Base-by-base conservation (phyloP, 23 tunicate genomes). In the Trididemnum nubilum region DNA sequence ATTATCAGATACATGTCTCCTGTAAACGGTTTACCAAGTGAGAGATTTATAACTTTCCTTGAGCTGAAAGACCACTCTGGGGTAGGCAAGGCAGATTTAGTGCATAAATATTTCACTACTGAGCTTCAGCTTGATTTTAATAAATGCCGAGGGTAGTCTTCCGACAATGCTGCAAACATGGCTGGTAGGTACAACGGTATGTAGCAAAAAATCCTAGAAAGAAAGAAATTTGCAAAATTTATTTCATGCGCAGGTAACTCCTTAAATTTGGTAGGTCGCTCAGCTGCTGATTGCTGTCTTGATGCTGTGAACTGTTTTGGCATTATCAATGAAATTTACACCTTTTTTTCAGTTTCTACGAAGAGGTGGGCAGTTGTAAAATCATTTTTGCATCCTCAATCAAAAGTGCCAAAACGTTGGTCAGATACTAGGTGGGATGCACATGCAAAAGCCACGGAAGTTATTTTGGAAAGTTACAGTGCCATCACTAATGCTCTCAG, bases 331-430 rank as follows among this genome's bases (percentile, higher is more conserved):
- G 58, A 73, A 73, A 9, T 73, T 73, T 73, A 73, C 30, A 15
- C 30, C 78, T 37, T 73, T n/a, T n/a, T 38, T 73, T 73, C 58
- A 38, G 27, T 58, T 38, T 73, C 78, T 34, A 38, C 78, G 18
- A 73, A 38, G 58, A 36, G 78, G 25, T 73, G 78, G 78, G 78
- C 78, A 73, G 78, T 73, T 37, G 9, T 73, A 73, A 73, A 73
- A 73, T 37, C 57, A 37, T 73, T 37, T 73, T 73, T 73, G 78
- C 78, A 36, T 37, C 57, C 78, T 39, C 58, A 38, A 9, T 73
- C 78, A 73, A 38, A 73, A 26, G 30, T 37, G 57, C 29, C 58
- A 2, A 36, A 73, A 73, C 78, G 39, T 73, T 73, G 37, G 29
- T 73, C 58, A 37, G 78, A 73, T 18, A 73, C 78, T 37, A 36